Evolutionary conservation across 2,797 vertebrate genomes (phyloP).

Genomic region (Sciaenops ocellatus): DNA sequence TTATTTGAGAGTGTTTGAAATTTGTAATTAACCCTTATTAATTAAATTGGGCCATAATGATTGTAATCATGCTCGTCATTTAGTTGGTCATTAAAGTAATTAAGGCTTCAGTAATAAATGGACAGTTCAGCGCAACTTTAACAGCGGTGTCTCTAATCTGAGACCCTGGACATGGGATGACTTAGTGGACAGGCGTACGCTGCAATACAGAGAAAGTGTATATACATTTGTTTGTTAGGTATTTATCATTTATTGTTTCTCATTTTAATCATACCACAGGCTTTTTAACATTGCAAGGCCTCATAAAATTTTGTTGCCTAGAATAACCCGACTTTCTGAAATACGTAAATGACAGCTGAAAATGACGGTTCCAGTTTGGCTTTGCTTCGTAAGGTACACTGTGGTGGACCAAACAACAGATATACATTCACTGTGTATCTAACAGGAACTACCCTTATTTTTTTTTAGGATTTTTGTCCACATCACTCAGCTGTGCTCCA

Average conservation of each 20-base stretch:
- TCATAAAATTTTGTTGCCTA: not conserved
- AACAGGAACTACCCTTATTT: not conserved
- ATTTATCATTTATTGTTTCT: not conserved
- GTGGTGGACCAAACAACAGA: not conserved
- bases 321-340: not conserved
- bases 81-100: slow-evolving; percentile 63
- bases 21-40: slow-evolving; percentile 54
- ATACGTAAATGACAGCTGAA: not conserved
- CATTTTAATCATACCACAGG: not conserved
- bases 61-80: slow-evolving; percentile 52
- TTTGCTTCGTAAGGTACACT: not conserved
- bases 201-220: not conserved
- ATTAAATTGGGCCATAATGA: slow-evolving; percentile 57
- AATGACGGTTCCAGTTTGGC: not conserved
- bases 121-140: slow-evolving; percentile 33
- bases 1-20: slow-evolving; percentile 33
- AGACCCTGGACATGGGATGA: slow-evolving; percentile 23
- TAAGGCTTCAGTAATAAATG: slow-evolving; percentile 54
- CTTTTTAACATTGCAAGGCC: not conserved
- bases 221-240: no score
- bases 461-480: not conserved
- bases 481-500: not conserved
- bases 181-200: not conserved
- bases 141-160: slow-evolving; percentile 17
- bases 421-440: not conserved